phyloP scores from a whole-genome alignment of 2,888 invertebrate species.

The Epistrophe eligans region DNA sequence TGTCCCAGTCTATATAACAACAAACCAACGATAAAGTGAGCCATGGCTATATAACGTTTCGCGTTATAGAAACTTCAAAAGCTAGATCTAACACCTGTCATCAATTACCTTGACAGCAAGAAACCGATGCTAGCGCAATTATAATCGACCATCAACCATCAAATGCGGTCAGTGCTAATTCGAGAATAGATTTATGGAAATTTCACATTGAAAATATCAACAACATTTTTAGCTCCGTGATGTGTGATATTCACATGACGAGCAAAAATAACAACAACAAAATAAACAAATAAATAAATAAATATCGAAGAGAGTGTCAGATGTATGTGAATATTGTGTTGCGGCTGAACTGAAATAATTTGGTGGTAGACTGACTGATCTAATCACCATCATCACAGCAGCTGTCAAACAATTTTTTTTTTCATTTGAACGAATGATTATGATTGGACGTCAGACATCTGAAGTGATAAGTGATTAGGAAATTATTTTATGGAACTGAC shows the following conservation, averaged over 20 bases:
- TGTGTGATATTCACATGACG: not conserved
- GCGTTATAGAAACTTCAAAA: slow-evolving; percentile 19
- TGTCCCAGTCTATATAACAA: not conserved
- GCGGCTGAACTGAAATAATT: slow-evolving; percentile 52
- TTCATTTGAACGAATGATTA: not conserved
- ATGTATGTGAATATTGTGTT: slow-evolving; percentile 11
- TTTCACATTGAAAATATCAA: slow-evolving; percentile 24
- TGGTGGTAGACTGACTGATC: slow-evolving; percentile 51
- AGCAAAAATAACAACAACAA: not conserved
- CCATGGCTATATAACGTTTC: slow-evolving; percentile 23
- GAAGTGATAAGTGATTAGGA: slow-evolving; percentile 33
- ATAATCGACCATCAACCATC: slow-evolving; percentile 52
- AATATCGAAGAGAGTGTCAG: not conserved
- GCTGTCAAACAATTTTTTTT: slow-evolving; percentile 13
- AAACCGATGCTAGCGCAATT: slow-evolving; percentile 40
- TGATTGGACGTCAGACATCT: slow-evolving; percentile 14
- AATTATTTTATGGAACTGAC: slow-evolving; percentile 22
- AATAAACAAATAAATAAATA: not conserved
- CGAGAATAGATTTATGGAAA: slow-evolving; percentile 31
- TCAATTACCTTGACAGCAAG: not conserved
- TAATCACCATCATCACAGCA: slow-evolving; percentile 37
- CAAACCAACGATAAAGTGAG: slow-evolving; percentile 18
- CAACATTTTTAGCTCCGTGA: not conserved
- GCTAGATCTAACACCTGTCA: slow-evolving; percentile 57
- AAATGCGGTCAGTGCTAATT: slow-evolving; percentile 58